Base-by-base conservation (phyloP, 92 coral and sea anemone genomes). In the Porites lobata region DNA sequence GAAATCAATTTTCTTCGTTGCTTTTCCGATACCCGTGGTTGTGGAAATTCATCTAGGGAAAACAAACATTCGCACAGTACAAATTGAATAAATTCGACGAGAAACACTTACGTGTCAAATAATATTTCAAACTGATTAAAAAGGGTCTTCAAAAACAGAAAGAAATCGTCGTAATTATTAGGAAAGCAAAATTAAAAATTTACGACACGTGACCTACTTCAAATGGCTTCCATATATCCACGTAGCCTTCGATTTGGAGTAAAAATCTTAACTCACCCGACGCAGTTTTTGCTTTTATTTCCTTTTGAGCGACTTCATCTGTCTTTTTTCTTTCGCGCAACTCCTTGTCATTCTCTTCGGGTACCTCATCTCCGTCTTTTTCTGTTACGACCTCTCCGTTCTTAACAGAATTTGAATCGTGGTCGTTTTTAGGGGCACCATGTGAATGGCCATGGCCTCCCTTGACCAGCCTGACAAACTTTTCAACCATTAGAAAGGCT, bases 401-500 rank as follows among this genome's bases (percentile, higher is more conserved):
- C 61, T 90, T 86, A 9, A 54, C 14, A n/a, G 88, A 64, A 18
- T 47, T 21, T 9, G 88, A 47, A 61, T 81, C 53, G 68, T 24
- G 47, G n/a, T 63, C 59, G 15, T 38, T 54, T 65, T 68, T 62
- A 19, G 93, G 69, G 38, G 84, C 67, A 15, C 77, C 78, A 61
- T 93, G 96, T 6, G 93, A 86, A 24, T 96, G 99, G 9, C 97
- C 86, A 38, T 96, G 99, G 0, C 98, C 94, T 12, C 99, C 99
- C 70, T 98, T 98, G 1, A 98, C 98, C 56, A 87, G 92, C 21
- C 99, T 90, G 2, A 98, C 99, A 81, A 94, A 98, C 68, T 98
- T 98, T 92, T 98, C 99, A 13, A 98, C 99, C 22, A 95, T 92
- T 26, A 98, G 92, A 87, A 98, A 98, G 51, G 96, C 90, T 7